phyloP scores from a whole-genome alignment of 2,113 vertebrate species.

The Cinclus cinclus region DNA sequence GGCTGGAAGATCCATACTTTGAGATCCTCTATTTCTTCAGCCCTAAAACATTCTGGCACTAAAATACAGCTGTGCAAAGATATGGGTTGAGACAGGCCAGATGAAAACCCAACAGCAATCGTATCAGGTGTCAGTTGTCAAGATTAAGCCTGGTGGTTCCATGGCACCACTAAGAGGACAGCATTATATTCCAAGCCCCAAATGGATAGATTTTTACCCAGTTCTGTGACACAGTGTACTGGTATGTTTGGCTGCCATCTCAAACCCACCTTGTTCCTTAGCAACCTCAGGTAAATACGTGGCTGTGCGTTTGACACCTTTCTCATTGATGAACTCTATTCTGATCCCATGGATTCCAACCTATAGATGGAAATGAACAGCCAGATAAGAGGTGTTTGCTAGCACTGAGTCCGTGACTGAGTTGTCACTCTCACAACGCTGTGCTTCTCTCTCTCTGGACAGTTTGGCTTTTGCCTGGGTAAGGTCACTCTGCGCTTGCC shows the following conservation, averaged over 20 bases:
- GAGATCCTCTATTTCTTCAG: conserved; percentile 41
- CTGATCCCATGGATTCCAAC: conserved; percentile 87
- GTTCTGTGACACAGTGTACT: neutral
- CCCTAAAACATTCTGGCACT: conserved; percentile 9
- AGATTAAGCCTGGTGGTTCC: conserved; percentile 1
- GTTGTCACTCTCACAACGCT: neutral
- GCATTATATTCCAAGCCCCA: conserved; percentile 8
- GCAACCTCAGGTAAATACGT: conserved; percentile 87
- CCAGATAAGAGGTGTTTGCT: conserved; percentile 60
- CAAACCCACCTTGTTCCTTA: conserved; percentile 84
- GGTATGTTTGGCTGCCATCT: conserved; percentile 30
- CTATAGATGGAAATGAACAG: conserved; percentile 71
- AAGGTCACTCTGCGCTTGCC: neutral
- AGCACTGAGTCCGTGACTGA: neutral
- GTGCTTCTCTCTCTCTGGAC: neutral
- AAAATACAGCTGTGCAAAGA: conserved; percentile 6
- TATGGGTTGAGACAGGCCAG: neutral
- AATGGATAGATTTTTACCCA: neutral
- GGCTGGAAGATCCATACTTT: conserved; percentile 15
- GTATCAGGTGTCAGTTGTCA: neutral
- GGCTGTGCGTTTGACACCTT: conserved; percentile 85
- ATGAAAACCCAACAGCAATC: conserved; percentile 33
- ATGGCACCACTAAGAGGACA: neutral
- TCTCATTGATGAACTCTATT: conserved; percentile 87
- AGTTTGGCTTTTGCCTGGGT: neutral